phyloP scores from a whole-genome alignment of 2,113 vertebrate genomes.

The Peucedramus taeniatus region DNA sequence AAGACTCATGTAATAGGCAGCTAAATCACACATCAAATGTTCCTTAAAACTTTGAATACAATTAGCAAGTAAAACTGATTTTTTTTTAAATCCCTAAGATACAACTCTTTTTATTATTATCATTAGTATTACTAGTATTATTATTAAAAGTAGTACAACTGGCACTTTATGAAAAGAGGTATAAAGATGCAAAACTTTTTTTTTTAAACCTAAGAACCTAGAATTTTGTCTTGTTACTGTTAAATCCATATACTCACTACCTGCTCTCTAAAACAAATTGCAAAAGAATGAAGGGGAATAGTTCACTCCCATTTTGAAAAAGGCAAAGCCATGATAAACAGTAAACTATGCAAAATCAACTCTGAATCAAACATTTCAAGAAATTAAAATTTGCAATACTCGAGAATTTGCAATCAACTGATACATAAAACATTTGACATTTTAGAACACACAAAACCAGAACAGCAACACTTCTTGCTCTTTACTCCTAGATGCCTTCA shows the following conservation, averaged over 20 bases:
- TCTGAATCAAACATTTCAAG: neutral
- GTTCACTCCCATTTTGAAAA: neutral
- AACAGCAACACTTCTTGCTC: neutral
- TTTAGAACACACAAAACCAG: neutral
- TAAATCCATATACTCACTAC: neutral
- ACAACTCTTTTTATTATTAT: neutral
- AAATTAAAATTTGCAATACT: neutral
- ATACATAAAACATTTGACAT: neutral
- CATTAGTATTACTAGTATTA: too few relatives aligned
- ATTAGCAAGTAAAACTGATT: neutral
- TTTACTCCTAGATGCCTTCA: neutral
- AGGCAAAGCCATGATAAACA: neutral
- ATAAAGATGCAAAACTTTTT: neutral
- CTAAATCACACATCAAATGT: neutral
- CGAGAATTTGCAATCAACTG: neutral
- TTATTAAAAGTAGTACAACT: neutral
- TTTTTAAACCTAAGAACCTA: neutral
- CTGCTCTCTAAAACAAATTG: neutral
- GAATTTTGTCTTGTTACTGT: neutral
- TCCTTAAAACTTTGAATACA: neutral
- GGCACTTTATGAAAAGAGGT: neutral
- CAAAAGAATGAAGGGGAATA: neutral
- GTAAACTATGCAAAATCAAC: neutral
- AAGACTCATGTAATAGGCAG: neutral
- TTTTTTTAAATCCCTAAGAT: neutral